Evolutionary conservation across 92 coral and sea anemone species (phyloP).

Genomic region (Porites evermanni): DNA sequence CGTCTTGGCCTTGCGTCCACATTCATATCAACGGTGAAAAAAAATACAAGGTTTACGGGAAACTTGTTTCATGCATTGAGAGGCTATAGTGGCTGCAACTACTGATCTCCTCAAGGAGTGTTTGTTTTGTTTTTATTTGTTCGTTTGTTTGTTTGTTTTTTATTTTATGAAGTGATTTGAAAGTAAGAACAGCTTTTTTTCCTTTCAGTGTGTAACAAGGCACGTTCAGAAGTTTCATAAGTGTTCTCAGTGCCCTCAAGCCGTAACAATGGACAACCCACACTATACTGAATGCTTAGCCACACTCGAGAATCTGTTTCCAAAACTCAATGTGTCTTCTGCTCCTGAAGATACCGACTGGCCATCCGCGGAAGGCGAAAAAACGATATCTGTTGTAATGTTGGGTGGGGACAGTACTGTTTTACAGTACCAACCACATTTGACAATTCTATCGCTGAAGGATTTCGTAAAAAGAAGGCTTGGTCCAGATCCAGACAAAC

Average conservation of each 20-base stretch:
- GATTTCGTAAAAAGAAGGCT: constrained; percentile 38
- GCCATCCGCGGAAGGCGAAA: neutral
- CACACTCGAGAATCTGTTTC: constrained; percentile 84
- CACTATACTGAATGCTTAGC: constrained; percentile 70
- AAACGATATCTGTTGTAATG: constrained; percentile 79
- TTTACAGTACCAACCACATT: constrained; percentile 52
- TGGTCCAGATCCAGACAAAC: constrained; percentile 70
- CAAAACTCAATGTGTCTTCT: constrained; percentile 60
- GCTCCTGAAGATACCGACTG: constrained; percentile 17
- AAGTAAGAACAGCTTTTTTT: no score
- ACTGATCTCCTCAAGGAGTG: no score
- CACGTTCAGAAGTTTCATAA: constrained; percentile 56
- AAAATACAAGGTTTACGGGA: no score
- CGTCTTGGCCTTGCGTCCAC: no score
- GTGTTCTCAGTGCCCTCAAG: constrained; percentile 81
- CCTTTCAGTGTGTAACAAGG: constrained; percentile 77
- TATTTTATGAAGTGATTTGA: no score
- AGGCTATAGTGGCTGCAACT: no score
- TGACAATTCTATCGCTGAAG: constrained; percentile 77
- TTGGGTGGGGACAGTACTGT: constrained; percentile 93
- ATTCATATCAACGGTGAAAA: no score
- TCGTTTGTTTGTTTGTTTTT: no score
- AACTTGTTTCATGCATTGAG: no score
- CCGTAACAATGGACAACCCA: constrained; percentile 54
- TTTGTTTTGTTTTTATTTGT: no score